Percentiles rank a stretch among this genome's conserved stretches.
These are phyloP conservation scores for Piscicola geometra DNA, from an alignment of 2,888 invertebrate genomes.

Conservation along the genomic window DNA sequence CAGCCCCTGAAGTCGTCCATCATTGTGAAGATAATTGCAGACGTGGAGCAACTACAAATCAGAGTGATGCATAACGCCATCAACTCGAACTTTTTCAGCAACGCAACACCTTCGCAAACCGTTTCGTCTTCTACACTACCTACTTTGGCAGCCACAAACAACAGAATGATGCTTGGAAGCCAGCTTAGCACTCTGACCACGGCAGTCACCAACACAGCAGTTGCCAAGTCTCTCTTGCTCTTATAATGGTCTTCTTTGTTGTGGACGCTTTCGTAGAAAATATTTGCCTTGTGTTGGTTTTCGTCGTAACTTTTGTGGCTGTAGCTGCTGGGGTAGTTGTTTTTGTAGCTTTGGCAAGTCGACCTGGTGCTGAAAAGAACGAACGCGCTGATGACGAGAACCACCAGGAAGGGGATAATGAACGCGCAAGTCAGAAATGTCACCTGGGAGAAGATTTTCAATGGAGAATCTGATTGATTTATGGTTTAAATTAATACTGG, in stretches of 20 bases:
- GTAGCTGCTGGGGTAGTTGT: not conserved
- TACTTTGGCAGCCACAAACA: conserved; percentile 38
- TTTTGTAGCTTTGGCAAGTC: not conserved
- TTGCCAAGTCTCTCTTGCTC: conserved; percentile 41
- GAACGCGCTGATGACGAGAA: conserved; percentile 20
- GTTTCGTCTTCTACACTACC: not conserved
- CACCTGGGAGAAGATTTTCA: conserved; percentile 37
- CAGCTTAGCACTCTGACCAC: conserved; percentile 42
- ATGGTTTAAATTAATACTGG: too few species aligned
- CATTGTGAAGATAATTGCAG: conserved; percentile 38
- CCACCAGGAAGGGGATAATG: conserved; percentile 41
- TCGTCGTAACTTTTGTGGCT: not conserved
- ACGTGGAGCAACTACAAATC: conserved; percentile 35
- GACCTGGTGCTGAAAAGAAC: not conserved
- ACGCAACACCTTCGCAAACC: conserved; percentile 10
- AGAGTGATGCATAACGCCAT: conserved; percentile 40
- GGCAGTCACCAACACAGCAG: conserved; percentile 41
- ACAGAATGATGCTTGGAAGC: conserved; percentile 42
- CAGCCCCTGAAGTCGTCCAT: conserved; percentile 23
- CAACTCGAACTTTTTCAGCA: conserved; percentile 41
- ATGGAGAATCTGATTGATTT: too few species aligned
- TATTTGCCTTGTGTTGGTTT: not conserved
- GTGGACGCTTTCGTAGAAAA: conserved; percentile 35
- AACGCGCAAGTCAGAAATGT: conserved; percentile 44
- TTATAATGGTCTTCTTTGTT: conserved; percentile 36